Conservation (phyloP, 2,113 vertebrate species). For the Sceloporus tristichus region DNA sequence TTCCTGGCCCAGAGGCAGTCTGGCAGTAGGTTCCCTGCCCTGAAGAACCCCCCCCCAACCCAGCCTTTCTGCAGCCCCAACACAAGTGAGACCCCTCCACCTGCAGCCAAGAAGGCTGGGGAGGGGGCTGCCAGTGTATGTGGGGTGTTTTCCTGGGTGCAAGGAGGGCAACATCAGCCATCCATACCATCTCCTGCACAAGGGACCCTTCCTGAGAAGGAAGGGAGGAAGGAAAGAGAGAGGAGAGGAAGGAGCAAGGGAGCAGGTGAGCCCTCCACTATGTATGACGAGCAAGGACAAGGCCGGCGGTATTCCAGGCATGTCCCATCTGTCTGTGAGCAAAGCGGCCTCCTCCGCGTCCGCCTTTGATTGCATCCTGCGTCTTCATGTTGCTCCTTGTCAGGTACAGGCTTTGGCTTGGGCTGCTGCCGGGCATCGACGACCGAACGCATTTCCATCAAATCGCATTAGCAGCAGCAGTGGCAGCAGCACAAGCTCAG, state of each 20-base stretch:
- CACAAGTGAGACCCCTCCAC: no score
- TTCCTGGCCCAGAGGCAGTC: background rate
- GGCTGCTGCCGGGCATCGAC: background rate
- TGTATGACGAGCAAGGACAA: background rate
- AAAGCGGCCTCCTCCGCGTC: background rate
- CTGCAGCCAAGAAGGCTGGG: no score
- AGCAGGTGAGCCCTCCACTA: accelerated
- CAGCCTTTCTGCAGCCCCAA: no score
- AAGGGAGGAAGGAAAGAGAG: background rate
- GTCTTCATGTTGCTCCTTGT: background rate
- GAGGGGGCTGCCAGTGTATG: background rate
- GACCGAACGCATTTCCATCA: accelerated
- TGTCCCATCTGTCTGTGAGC: background rate
- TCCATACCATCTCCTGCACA: no score
- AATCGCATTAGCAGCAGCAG: accelerated
- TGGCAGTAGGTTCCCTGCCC: background rate
- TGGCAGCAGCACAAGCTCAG: no score
- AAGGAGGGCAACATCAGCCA: background rate
- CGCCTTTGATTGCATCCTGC: background rate
- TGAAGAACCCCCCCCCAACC: background rate
- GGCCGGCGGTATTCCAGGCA: background rate
- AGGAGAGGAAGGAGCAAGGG: background rate
- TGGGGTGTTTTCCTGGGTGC: no score
- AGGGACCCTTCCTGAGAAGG: no score
- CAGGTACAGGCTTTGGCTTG: slow-evolving; percentile 16